A percentile compares a stretch with the other conserved stretches of the same genome.
Evolutionary conservation across 2,888 invertebrate species (phyloP).

Genomic region (Horisme vitalbata): DNA sequence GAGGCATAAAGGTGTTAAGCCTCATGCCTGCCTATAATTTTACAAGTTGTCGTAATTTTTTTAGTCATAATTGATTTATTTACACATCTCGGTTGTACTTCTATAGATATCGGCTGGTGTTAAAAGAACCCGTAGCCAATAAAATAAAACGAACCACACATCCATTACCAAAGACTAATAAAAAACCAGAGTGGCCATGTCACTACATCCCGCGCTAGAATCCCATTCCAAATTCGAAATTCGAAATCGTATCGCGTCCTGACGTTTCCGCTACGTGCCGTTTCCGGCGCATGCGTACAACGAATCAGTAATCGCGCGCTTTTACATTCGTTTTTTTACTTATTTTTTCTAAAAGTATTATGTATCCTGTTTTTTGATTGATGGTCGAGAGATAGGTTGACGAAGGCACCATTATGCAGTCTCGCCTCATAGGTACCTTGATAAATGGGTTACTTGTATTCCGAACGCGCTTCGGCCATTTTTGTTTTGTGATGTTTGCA

Average conservation of each 20-base stretch:
- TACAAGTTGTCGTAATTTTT: no score
- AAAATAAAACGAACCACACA: constrained; percentile 15
- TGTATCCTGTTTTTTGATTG: constrained; percentile 79
- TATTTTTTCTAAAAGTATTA: constrained; percentile 54
- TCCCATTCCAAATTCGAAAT: constrained; percentile 71
- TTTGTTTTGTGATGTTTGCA: constrained; percentile 52
- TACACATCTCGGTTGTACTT: no score
- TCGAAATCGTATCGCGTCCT: constrained; percentile 81
- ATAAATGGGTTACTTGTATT: constrained; percentile 69
- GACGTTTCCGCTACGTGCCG: constrained; percentile 79
- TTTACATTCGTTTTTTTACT: constrained; percentile 52
- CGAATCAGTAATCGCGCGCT: constrained; percentile 74
- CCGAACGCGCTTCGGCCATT: constrained; percentile 50
- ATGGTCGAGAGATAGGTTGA: constrained; percentile 67
- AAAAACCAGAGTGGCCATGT: constrained; percentile 59
- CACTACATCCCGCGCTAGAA: constrained; percentile 58
- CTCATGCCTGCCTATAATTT: no score
- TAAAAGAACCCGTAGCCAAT: not conserved
- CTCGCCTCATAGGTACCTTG: constrained; percentile 55
- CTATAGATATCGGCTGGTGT: not conserved
- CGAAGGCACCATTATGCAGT: constrained; percentile 59
- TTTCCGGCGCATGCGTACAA: constrained; percentile 69
- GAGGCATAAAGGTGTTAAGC: no score
- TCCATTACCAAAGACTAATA: constrained; percentile 48
- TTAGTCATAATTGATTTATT: no score